phyloP scores from a whole-genome alignment of 2,797 vertebrate species.

The Typhlichthys eigenmanni region DNA sequence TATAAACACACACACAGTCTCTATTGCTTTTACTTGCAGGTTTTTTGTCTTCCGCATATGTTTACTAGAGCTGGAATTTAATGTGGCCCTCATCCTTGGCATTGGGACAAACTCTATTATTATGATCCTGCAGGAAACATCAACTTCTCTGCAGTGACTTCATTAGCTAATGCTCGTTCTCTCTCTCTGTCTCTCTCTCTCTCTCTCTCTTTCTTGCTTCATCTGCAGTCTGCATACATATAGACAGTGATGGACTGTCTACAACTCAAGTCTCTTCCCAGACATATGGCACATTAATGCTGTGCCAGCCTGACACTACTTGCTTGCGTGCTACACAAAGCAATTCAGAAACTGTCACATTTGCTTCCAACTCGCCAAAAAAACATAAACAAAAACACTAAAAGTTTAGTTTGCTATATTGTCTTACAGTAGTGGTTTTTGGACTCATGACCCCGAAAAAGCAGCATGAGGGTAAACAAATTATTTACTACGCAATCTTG shows the following conservation, averaged over 20 bases:
- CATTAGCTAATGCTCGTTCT: constrained; percentile 72
- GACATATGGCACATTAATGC: too few relatives aligned
- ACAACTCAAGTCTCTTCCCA: not conserved
- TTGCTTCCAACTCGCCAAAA: too few relatives aligned
- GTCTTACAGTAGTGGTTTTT: too few relatives aligned
- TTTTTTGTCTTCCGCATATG: constrained; percentile 12
- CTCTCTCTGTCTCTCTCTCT: constrained; percentile 11
- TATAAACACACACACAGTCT: constrained; percentile 4
- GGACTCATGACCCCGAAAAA: too few relatives aligned
- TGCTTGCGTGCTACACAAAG: too few relatives aligned
- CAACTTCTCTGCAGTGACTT: constrained; percentile 64
- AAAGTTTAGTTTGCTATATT: too few relatives aligned
- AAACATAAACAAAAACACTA: too few relatives aligned
- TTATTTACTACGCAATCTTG: too few relatives aligned
- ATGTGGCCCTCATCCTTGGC: constrained; percentile 7
- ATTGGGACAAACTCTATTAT: constrained; percentile 22
- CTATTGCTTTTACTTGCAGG: not conserved
- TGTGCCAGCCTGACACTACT: too few relatives aligned
- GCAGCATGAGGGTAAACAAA: too few relatives aligned
- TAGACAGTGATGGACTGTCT: not conserved
- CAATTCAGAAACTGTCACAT: too few relatives aligned
- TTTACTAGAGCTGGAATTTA: constrained; percentile 16
- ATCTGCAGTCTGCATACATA: not conserved
- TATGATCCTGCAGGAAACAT: constrained; percentile 40
- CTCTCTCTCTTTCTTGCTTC: constrained; percentile 7